Evolutionary conservation across 1,140 invertebrate species (phyloP), one percentile per base, ranked within the genome.

Genomic region (Drosophila pachea): DNA sequence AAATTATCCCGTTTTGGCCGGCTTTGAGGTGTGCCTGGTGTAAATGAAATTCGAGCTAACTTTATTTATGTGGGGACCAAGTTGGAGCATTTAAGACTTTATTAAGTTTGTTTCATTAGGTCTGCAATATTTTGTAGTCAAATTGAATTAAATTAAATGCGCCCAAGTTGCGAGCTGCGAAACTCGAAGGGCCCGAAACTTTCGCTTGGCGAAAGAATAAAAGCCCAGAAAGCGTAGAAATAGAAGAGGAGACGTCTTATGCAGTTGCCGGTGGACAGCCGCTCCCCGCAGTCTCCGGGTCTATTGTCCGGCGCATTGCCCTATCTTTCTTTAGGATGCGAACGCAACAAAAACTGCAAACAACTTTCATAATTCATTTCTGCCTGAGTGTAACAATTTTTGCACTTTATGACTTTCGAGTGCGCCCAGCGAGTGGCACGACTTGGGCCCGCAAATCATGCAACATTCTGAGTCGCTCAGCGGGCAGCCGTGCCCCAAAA

Each of bases 381-480:
- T 84, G 79, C 81, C 81, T 83, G 79, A 83, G 79, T 83, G 79
- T 83, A 83, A 83, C 79, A 84, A 83, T 83, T 83, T 83, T 83
- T 83, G 79, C 81, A 83, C 79, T 83, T 83, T 83, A 83, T 79
- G 79, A 83, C 79, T 83, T 83, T 84, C 62, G 76, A 83, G 79
- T 84, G 73, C 76, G 79, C 73, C 59, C 77, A 67, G 78, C 73
- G 65, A 73, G 69, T 73, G 68, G 60, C 61, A 61, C 68, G 73
- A 68, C 49, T 71, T 64, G 74, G 59, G 65, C 62, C 69, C 69
- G 76, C 79, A 81, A 81, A 81, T 81, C 78, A 81, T 76, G 76
- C 73, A 76, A 75, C 63, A 71, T 67, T 75, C 61, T 67, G 63
- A 73, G 35, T 45, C 52, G 32, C 52, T 45, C 63, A 65, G 50